These are phyloP conservation scores for Oscheius sp. DNA, from an alignment of 2,888 invertebrate genomes.

Conservation along the genomic window DNA sequence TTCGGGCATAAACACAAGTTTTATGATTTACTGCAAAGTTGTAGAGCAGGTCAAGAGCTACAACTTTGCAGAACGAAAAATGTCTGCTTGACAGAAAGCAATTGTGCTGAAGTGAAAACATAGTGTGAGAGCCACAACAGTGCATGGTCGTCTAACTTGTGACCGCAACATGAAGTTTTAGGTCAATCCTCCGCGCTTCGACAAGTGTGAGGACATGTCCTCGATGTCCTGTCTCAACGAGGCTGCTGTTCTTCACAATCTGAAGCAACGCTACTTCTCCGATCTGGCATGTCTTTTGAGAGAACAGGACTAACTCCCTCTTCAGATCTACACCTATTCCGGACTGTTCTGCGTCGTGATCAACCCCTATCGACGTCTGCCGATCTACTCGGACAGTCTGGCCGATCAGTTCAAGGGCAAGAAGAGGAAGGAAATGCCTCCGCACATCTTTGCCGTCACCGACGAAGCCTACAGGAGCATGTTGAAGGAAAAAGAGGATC, in stretches of 20 bases:
- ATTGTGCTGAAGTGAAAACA: too few relatives aligned
- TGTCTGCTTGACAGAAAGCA: too few relatives aligned
- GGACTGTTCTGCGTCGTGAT: constrained; percentile 99
- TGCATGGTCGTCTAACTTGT: too few relatives aligned
- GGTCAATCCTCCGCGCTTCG: constrained; percentile 99
- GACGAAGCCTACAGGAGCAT: constrained; percentile 98
- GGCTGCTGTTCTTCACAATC: constrained; percentile 97
- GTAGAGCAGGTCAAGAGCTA: too few relatives aligned
- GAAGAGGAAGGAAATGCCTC: constrained; percentile 88
- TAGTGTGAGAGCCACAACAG: too few relatives aligned
- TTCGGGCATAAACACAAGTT: background rate
- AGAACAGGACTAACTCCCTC: background rate
- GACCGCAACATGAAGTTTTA: background rate
- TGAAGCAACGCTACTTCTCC: constrained; percentile 98
- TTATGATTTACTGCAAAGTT: too few relatives aligned
- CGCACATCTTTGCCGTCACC: constrained; percentile 99
- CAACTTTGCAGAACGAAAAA: too few relatives aligned
- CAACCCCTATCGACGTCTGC: constrained; percentile 93
- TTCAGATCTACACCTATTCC: constrained; percentile 89
- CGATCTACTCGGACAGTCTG: constrained; percentile 98
- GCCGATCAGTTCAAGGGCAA: constrained; percentile 99
- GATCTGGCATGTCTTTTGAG: constrained; percentile 86
- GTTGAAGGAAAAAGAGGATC: constrained; percentile 99
- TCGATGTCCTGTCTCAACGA: constrained; percentile 99
- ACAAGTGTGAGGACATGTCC: constrained; percentile 99